Base-by-base conservation (phyloP, 2,888 invertebrate genomes). In the Aleiodes testaceus region DNA sequence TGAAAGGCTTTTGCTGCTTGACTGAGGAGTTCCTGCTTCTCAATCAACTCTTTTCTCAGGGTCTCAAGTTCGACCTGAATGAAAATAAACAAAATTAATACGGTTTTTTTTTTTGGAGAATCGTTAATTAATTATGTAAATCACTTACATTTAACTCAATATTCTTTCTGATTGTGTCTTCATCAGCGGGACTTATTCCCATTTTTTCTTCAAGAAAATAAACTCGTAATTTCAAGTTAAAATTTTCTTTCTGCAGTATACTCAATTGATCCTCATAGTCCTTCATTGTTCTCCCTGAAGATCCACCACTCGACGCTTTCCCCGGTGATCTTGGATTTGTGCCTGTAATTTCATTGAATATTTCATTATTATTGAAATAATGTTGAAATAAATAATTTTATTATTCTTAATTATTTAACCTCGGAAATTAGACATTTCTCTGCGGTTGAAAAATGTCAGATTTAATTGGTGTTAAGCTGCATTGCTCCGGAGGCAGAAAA, bases 201-300 rank as follows among this genome's bases (percentile, higher is more conserved):
- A 93, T 91, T 83, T 92, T 92, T 87, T 97, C 96, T 87, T 97
- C 97, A 75, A 97, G 89, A 85, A 97, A 95, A 88, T 95, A 97
- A 80, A 98, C 94, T 67, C 97, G 90, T 79, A 97, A 89, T 88
- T 97, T 97, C 18, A 98, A 89, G 88, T 95, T 94, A 84, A 97
- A 98, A 87, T 97, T 98, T 87, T 97, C 97, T 86, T 96, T 97
- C 78, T 93, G 92, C 74, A 97, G 88, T 59, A 91, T 90, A 66
- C 92, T 92, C 76, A 97, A 90, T 85, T 97, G 94, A 86, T 97
- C 94, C 85, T 97, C 97, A 83, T 95, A 94, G 79, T 97, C 97
- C 82, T 96, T 96, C 90, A 97, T 93, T 30, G 95, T 94, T 67
- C 94, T 90, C 7, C 73, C 73, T 30, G 68, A 64, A 11, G 78